Conservation (phyloP, 2,797 vertebrate species). For the Enteromius unitaeniatus region DNA sequence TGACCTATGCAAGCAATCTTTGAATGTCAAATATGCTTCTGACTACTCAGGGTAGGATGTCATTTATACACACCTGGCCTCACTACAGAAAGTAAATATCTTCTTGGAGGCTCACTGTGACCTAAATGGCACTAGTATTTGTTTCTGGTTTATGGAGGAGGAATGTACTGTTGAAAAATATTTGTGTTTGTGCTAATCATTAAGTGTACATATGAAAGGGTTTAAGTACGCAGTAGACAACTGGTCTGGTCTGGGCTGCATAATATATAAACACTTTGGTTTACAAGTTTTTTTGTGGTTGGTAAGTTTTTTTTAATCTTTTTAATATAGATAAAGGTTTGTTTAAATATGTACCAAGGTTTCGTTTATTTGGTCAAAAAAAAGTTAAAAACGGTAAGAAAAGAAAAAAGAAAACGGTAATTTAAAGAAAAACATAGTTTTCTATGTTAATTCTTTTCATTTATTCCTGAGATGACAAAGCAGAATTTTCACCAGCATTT, state of each 20-base stretch:
- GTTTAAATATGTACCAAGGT: neutral
- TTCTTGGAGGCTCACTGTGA: constrained; percentile 54
- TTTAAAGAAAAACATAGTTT: neutral
- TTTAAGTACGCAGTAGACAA: neutral
- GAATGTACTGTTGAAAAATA: neutral
- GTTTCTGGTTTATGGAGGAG: constrained; percentile 18
- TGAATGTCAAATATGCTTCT: constrained; percentile 68
- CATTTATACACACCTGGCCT: constrained; percentile 67
- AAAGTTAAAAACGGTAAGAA: neutral
- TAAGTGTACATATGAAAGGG: neutral
- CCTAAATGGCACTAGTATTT: constrained; percentile 52
- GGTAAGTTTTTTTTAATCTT: neutral
- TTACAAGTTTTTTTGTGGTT: neutral
- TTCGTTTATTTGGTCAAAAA: neutral
- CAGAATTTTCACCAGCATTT: neutral
- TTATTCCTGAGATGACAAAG: neutral
- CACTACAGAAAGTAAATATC: constrained; percentile 65
- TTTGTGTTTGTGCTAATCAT: neutral
- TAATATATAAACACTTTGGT: neutral
- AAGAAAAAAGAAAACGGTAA: neutral
- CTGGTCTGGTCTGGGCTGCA: too few species aligned
- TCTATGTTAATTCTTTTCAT: neutral
- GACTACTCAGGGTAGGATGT: constrained; percentile 66
- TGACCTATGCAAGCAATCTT: constrained; percentile 72
- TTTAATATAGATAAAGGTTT: neutral